phyloP scores from a whole-genome alignment of 2,797 vertebrate species.

The Phataginus tricuspis region DNA sequence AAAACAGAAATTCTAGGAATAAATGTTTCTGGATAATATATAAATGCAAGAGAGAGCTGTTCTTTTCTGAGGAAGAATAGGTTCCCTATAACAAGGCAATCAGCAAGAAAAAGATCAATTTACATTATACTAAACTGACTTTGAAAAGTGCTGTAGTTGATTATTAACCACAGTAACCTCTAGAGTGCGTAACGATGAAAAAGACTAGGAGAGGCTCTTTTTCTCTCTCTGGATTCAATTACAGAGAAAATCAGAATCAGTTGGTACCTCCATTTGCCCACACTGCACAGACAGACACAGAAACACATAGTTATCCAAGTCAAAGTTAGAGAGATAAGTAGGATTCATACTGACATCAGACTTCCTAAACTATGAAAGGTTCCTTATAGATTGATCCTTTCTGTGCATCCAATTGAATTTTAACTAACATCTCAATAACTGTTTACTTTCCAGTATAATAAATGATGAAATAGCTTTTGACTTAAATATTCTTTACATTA shows the following conservation, averaged over 20 bases:
- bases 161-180: not conserved
- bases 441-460: not conserved
- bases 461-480: not conserved
- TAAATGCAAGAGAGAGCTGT: not conserved
- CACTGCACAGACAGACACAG: not conserved
- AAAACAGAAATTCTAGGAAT: not conserved
- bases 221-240: not conserved
- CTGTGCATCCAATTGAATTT: not conserved
- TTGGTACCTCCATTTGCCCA: not conserved
- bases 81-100: not conserved
- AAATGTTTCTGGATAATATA: not conserved
- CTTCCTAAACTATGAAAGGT: not conserved
- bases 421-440: not conserved
- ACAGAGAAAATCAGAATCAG: slow-evolving; percentile 16
- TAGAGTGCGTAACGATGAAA: not conserved
- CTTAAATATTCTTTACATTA: slow-evolving; percentile 13
- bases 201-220: not conserved
- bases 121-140: not conserved
- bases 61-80: not conserved
- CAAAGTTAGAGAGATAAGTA: not conserved
- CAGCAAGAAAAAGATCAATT: not conserved
- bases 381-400: not conserved
- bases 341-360: not conserved
- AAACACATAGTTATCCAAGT: not conserved
- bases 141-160: not conserved